These are phyloP conservation scores for Potamarius usumacintae DNA, from an alignment of 2,113 vertebrate species.

Conservation along the genomic window DNA sequence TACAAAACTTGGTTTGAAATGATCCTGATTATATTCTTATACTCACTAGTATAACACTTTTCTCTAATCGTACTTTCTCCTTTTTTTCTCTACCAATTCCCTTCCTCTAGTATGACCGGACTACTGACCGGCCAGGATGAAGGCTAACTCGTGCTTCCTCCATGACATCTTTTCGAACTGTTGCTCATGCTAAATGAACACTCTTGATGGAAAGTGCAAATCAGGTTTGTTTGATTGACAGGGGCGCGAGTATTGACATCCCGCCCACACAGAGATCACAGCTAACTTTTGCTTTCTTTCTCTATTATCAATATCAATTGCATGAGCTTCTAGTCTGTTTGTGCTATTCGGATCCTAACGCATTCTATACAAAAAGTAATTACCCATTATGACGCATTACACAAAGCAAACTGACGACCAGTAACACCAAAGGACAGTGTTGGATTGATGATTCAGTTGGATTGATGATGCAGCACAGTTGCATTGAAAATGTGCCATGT, in stretches of 20 bases:
- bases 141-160: not conserved
- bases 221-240: not conserved
- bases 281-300: not conserved
- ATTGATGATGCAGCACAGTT: conserved; percentile 17
- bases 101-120: not conserved
- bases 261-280: not conserved
- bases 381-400: not conserved
- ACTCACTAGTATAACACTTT: not conserved
- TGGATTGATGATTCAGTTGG: conserved; percentile 2
- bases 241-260: not conserved
- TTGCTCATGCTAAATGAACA: not conserved
- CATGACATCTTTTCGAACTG: not conserved
- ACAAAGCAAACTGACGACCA: not conserved
- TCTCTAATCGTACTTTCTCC: not conserved
- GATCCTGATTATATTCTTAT: not conserved
- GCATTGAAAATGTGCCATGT: conserved; percentile 14
- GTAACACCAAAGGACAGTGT: not conserved
- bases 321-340: not conserved
- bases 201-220: not conserved
- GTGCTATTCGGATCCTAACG: not conserved
- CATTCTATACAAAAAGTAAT: not conserved
- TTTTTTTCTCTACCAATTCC: not conserved
- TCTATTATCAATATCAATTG: no score
- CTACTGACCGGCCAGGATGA: not conserved
- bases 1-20: not conserved